These are phyloP conservation scores for Torymus tubicola DNA, from an alignment of 2,888 invertebrate genomes.

Conservation along the genomic window DNA sequence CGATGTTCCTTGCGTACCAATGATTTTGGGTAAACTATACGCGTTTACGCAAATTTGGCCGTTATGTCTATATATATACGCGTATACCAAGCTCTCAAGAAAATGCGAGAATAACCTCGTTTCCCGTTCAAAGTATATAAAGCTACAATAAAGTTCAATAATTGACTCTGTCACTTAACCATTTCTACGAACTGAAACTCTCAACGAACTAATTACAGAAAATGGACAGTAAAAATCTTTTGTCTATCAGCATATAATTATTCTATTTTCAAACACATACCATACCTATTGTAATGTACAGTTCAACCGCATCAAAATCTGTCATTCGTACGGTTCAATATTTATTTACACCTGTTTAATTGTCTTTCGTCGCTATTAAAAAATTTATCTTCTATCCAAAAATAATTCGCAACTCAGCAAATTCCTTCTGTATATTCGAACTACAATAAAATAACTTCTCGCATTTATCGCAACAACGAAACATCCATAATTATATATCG, in stretches of 20 bases:
- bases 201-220: slow-evolving; percentile 1
- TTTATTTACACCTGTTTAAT: slow-evolving; percentile 26
- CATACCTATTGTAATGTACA: not conserved
- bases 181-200: slow-evolving; percentile 16
- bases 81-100: not conserved
- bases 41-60: slow-evolving; percentile 44
- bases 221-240: slow-evolving; percentile 32
- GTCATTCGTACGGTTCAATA: not conserved
- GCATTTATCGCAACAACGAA: too few relatives aligned
- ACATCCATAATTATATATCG: too few relatives aligned
- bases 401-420: not conserved
- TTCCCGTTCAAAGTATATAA: not conserved
- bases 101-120: not conserved
- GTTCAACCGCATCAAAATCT: slow-evolving; percentile 23
- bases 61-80: not conserved
- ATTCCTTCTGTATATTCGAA: not conserved
- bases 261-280: slow-evolving; percentile 25
- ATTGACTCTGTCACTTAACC: slow-evolving; percentile 31
- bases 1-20: slow-evolving; percentile 8
- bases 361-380: not conserved
- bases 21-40: slow-evolving; percentile 36
- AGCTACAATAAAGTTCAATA: not conserved
- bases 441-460: too few relatives aligned
- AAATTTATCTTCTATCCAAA: too few relatives aligned
- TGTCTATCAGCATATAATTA: not conserved